Evolutionary conservation across 2,113 vertebrate species (phyloP).

Genomic region (Hippocampus barbouri): DNA sequence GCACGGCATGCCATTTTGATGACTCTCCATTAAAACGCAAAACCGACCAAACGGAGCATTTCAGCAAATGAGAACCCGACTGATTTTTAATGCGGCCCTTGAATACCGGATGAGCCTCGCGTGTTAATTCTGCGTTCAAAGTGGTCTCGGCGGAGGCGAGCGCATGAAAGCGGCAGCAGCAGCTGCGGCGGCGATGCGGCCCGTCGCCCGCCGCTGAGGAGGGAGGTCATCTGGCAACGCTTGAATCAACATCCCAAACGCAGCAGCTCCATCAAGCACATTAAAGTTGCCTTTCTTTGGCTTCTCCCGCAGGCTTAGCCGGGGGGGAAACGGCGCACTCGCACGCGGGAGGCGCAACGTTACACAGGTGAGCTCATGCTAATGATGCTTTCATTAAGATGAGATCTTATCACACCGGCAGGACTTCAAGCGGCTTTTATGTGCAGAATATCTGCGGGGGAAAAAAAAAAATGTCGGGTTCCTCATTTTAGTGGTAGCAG

Average conservation of each 20-base stretch:
- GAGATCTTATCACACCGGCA: not conserved
- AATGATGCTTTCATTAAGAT: not conserved
- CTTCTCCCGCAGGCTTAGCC: not conserved
- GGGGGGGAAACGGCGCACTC: constrained; percentile 7
- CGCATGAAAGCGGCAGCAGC: constrained; percentile 67
- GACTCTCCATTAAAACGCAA: not conserved
- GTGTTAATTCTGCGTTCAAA: constrained; percentile 59
- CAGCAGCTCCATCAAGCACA: constrained; percentile 57
- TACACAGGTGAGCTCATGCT: constrained; percentile 4
- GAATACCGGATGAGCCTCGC: constrained; percentile 25
- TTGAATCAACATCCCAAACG: constrained; percentile 73
- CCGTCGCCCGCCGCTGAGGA: constrained; percentile 38
- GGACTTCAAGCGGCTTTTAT: not conserved
- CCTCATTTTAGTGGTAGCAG: not conserved
- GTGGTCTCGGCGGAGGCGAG: constrained; percentile 57
- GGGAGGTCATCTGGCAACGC: constrained; percentile 63
- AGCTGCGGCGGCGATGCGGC: constrained; percentile 37
- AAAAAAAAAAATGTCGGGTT: not conserved
- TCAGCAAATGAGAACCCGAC: not conserved
- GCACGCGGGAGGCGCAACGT: constrained; percentile 4
- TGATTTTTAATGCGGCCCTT: not conserved
- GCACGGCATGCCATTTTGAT: too few relatives aligned
- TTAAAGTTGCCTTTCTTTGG: constrained; percentile 51
- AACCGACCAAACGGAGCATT: not conserved
- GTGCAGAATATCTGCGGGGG: not conserved